Percentiles rank a stretch among this genome's conserved stretches.
phyloP scores from a whole-genome alignment of 2,888 invertebrate genomes.

The Lasioglossum morio region DNA sequence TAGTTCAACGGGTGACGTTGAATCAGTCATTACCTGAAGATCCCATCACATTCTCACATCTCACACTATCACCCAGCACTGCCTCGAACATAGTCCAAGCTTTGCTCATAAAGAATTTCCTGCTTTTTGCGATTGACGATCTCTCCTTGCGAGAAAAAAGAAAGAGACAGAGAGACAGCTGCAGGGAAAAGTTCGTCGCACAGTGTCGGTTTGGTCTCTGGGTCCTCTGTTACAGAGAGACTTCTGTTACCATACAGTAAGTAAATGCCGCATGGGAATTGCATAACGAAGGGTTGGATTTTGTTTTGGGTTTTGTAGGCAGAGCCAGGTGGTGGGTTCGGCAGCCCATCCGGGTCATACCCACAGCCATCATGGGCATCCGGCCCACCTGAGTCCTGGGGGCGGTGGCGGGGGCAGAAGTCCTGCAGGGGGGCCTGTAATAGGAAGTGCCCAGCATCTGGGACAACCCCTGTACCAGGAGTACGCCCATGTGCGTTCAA shows the following conservation, averaged over 20 bases:
- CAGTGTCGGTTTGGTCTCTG: conserved; percentile 54
- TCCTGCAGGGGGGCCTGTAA: conserved; percentile 83
- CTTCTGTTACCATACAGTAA: conserved; percentile 52
- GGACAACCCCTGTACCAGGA: conserved; percentile 89
- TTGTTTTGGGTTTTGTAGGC: conserved; percentile 79
- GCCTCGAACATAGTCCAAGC: neutral
- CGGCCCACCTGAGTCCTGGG: conserved; percentile 80
- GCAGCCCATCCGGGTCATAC: conserved; percentile 82
- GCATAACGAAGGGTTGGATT: conserved; percentile 74
- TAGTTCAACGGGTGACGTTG: neutral
- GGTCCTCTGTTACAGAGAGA: conserved; percentile 40
- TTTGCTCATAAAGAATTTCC: neutral
- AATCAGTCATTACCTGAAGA: neutral
- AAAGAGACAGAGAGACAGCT: neutral
- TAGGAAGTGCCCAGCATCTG: conserved; percentile 86
- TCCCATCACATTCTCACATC: neutral
- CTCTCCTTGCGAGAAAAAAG: neutral
- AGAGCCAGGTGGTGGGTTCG: conserved; percentile 83
- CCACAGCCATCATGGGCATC: conserved; percentile 82
- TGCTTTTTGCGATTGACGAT: neutral
- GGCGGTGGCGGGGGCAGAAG: conserved; percentile 80
- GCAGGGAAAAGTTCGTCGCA: conserved; percentile 23
- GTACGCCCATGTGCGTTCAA: conserved; percentile 83
- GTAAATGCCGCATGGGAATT: conserved; percentile 66
- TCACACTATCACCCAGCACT: neutral